Conservation (phyloP, 2,888 invertebrate genomes). For the Pimpla rufipes region DNA sequence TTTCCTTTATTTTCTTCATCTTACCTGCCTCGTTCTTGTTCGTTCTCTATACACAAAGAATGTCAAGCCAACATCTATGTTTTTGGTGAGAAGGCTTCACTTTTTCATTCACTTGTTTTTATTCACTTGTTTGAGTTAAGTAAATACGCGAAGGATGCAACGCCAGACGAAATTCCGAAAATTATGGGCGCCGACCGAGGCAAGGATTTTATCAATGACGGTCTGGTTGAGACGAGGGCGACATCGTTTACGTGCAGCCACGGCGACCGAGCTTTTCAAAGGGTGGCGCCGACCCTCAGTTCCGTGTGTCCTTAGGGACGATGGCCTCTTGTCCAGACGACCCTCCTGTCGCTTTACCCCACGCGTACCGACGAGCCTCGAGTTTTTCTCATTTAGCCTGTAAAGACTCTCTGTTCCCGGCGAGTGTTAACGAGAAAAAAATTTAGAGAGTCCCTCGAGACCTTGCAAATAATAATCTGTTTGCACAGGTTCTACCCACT, state of each 20-base stretch:
- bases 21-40: neutral
- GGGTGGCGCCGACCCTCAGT: constrained; percentile 11
- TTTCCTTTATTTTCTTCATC: constrained; percentile 49
- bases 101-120: neutral
- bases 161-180: constrained; percentile 46
- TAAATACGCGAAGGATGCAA: constrained; percentile 52
- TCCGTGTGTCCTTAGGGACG: neutral
- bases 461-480: constrained; percentile 42
- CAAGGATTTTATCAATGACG: constrained; percentile 41
- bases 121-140: constrained; percentile 39
- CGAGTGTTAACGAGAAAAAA: constrained; percentile 19
- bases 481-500: constrained; percentile 15
- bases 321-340: constrained; percentile 16
- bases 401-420: neutral
- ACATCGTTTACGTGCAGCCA: constrained; percentile 25
- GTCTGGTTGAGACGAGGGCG: constrained; percentile 20
- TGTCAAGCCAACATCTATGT: constrained; percentile 35
- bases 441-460: neutral
- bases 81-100: constrained; percentile 46
- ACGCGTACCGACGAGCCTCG: neutral
- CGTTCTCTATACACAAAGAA: constrained; percentile 3
- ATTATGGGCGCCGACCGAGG: constrained; percentile 49
- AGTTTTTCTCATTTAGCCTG: neutral
- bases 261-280: constrained; percentile 21
- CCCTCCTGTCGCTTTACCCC: constrained; percentile 11